Percentiles rank a stretch among this genome's conserved stretches.
These are phyloP conservation scores for Platysteira castanea DNA, from an alignment of 2,113 vertebrate genomes.

Conservation along the genomic window DNA sequence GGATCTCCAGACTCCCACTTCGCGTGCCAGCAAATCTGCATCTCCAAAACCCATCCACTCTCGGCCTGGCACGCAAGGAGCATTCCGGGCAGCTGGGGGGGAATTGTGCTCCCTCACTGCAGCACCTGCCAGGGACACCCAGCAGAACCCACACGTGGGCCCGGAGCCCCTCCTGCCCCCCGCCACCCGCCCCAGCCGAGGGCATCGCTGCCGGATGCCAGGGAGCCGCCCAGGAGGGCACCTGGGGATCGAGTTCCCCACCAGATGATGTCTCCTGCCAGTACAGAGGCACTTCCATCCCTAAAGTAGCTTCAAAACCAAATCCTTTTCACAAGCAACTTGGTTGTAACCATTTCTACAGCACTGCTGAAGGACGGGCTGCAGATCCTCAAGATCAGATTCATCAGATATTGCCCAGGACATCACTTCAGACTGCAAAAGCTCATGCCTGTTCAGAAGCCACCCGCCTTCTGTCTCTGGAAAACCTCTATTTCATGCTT, in stretches of 20 bases:
- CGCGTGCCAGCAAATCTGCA: neutral
- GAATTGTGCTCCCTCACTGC: neutral
- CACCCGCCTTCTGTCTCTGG: neutral
- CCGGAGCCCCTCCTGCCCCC: neutral
- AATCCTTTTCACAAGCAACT: neutral
- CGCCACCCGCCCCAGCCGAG: neutral
- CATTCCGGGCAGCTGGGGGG: neutral
- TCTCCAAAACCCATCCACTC: neutral
- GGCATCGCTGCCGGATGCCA: neutral
- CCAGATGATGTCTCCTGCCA: neutral
- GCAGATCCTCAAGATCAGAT: neutral
- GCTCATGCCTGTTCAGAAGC: neutral
- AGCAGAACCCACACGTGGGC: neutral
- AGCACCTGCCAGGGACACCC: neutral
- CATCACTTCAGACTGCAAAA: neutral
- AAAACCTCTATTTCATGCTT: neutral
- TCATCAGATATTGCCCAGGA: neutral
- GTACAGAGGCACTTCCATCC: neutral
- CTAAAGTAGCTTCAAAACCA: neutral
- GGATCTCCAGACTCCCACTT: neutral
- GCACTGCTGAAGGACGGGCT: neutral
- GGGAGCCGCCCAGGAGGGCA: neutral
- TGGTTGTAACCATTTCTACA: neutral
- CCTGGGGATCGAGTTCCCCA: neutral
- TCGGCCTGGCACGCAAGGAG: neutral